These are phyloP conservation scores for Rhodeus uyekii DNA, from an alignment of 2,797 vertebrate species.

Conservation along the genomic window DNA sequence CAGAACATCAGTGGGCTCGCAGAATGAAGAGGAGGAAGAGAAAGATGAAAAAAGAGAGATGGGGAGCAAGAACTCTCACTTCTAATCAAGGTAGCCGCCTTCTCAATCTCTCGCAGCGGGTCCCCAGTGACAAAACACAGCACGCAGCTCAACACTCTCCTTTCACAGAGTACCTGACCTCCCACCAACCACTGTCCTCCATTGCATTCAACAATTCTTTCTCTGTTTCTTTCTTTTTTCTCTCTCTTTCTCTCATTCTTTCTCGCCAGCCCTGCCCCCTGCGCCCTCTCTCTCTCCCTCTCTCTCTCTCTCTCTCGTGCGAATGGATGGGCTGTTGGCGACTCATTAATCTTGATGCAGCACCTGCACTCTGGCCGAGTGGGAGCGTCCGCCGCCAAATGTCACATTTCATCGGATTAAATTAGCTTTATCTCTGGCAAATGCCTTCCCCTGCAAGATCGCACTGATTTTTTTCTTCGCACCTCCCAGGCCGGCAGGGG, in stretches of 20 bases:
- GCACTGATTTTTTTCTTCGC: constrained; percentile 24
- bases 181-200: constrained; percentile 64
- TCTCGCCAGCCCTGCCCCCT: constrained; percentile 16
- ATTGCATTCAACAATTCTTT: constrained; percentile 55
- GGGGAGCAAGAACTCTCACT: constrained; percentile 60
- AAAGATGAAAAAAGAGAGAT: constrained; percentile 21
- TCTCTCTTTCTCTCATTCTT: background rate
- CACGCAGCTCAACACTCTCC: constrained; percentile 51
- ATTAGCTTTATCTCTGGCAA: constrained; percentile 60
- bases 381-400: constrained; percentile 49
- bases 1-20: constrained; percentile 39
- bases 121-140: constrained; percentile 43
- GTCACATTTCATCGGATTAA: constrained; percentile 64
- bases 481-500: constrained; percentile 42
- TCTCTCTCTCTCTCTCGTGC: background rate
- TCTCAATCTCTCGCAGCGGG: constrained; percentile 57
- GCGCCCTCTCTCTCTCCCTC: constrained; percentile 15
- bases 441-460: constrained; percentile 48
- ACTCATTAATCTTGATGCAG: constrained; percentile 78
- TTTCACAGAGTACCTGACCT: constrained; percentile 67
- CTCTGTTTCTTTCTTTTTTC: background rate
- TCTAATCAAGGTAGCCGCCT: constrained; percentile 73
- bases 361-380: constrained; percentile 66
- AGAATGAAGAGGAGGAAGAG: constrained; percentile 31
- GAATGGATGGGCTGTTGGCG: constrained; percentile 72